Evolutionary conservation across 2,797 vertebrate species (phyloP).

Genomic region (Cynopterus sphinx): DNA sequence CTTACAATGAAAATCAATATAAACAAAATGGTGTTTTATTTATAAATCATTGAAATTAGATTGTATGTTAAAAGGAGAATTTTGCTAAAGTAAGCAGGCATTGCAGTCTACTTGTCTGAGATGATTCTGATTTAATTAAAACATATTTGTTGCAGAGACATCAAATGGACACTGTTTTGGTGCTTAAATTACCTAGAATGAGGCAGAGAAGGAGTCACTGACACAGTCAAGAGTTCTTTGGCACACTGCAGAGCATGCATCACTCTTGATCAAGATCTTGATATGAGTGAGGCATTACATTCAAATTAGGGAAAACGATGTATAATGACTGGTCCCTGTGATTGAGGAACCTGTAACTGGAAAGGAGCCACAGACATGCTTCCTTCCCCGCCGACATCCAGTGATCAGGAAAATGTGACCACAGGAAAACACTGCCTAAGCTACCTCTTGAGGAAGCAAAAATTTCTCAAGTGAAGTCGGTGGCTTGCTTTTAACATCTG

Average conservation of each 20-base stretch:
- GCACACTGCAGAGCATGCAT: neutral
- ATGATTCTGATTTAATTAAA: neutral
- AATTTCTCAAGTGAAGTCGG: neutral
- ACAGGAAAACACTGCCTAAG: neutral
- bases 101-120: neutral
- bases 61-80: neutral
- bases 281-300: neutral
- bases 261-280: neutral
- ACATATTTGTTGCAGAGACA: neutral
- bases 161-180: neutral
- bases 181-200: neutral
- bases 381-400: neutral
- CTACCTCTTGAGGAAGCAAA: neutral
- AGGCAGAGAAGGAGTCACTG: neutral
- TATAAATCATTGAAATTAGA: neutral
- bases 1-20: conserved; percentile 37
- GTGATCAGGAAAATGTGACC: neutral
- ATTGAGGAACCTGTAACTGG: fast-evolving
- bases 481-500: neutral
- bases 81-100: conserved; percentile 1
- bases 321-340: neutral
- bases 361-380: neutral
- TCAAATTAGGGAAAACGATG: neutral
- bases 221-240: neutral
- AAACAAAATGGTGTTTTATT: neutral